A percentile compares a stretch with the other conserved stretches of the same genome.
These are phyloP conservation scores for Lasioglossum malachurum DNA, from an alignment of 2,888 invertebrate genomes.

Conservation along the genomic window DNA sequence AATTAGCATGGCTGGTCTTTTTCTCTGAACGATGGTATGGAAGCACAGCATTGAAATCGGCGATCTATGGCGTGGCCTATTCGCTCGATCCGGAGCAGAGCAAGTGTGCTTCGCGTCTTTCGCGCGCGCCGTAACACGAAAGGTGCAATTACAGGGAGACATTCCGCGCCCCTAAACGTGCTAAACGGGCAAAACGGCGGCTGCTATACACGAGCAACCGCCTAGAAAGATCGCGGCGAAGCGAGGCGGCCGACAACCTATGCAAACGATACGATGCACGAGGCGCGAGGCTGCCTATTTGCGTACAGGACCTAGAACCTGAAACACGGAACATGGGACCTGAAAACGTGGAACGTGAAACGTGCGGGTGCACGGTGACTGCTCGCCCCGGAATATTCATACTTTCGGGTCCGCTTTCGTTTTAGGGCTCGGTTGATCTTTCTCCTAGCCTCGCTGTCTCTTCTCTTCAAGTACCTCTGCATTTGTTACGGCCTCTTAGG, in stretches of 20 bases:
- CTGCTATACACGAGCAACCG: conserved; percentile 30
- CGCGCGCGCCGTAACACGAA: conserved; percentile 45
- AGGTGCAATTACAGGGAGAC: conserved; percentile 68
- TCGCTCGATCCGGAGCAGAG: conserved; percentile 12
- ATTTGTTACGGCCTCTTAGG: neutral
- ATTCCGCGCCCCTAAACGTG: conserved; percentile 43
- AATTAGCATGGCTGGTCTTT: neutral
- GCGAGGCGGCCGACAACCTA: conserved; percentile 22
- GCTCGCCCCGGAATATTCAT: conserved; percentile 52
- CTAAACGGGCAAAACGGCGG: conserved; percentile 21
- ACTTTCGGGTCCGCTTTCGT: conserved; percentile 14
- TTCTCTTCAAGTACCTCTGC: neutral
- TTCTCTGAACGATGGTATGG: conserved; percentile 55
- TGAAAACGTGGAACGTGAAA: neutral
- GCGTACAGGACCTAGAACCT: conserved; percentile 27
- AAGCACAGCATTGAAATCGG: conserved; percentile 47
- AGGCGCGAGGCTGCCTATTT: conserved; percentile 48
- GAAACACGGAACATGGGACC: neutral
- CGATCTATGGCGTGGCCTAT: conserved; percentile 55
- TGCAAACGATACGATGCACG: conserved; percentile 49
- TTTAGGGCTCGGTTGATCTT: conserved; percentile 48
- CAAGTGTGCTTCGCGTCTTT: neutral
- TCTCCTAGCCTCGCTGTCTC: neutral
- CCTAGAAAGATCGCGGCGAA: conserved; percentile 49
- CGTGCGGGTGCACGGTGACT: conserved; percentile 36